Evolutionary conservation across 2,888 invertebrate species (phyloP), one percentile per base, ranked within the genome.

Genomic region (Apamea sordens): DNA sequence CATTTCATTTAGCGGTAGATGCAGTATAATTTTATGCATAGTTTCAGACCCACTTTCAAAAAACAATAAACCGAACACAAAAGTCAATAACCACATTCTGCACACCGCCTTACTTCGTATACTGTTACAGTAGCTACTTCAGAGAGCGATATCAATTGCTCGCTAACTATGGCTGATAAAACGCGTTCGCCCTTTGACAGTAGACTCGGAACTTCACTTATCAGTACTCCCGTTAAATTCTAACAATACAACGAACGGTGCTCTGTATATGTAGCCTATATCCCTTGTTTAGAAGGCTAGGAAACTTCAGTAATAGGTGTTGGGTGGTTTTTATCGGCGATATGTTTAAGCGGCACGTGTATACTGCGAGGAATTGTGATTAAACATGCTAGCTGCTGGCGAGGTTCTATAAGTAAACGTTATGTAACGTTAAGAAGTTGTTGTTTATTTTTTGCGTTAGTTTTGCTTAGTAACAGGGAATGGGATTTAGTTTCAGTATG

Each of bases 171-270:
- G 73, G 78, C 85, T 87, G 92, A 92, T 91, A 92, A 91, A 84
- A 87, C 85, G 89, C 85, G 85, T 77, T 81, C 84, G 77, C 86
- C 89, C 89, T 92, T 92, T 92, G 92, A 92, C 90, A 89, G 88
- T 75, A 79, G 79, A 78, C 84, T 83, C 76, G 82, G 78, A 88
- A 89, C 86, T 89, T 83, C 76, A 76, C 88, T 89, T 89, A 90
- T 91, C 90, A 85, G 86, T 68, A 76, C 70, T 85, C 88, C 90
- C 88, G 88, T 91, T 91, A 89, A 83, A 83, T 78, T 79, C 67
- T 81, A 83, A 89, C 89, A 88, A 88, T 78, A 84, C 70, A 84
- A 36, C 70, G 77, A 85, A 84, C 84, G 80, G 80, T 79, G 73
- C 7, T 73, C n/a, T 56, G 15, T 86, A 75, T 85, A 65, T 18